These are phyloP conservation scores for Hesperophylax magnus DNA, from an alignment of 1,140 invertebrate genomes.

Conservation along the genomic window DNA sequence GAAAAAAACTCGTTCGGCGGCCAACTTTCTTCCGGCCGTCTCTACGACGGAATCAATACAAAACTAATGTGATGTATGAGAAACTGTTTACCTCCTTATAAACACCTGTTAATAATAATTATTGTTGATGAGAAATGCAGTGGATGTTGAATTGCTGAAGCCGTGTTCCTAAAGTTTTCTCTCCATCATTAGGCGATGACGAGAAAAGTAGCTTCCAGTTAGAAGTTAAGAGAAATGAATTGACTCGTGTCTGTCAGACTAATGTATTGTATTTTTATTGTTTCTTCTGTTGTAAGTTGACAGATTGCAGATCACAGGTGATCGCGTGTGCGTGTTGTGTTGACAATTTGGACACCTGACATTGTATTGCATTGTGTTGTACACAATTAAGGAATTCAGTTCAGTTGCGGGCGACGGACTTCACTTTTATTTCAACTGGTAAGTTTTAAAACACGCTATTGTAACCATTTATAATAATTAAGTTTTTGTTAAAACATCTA, in stretches of 20 bases:
- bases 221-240: background rate
- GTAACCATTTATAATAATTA: no score
- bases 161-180: background rate
- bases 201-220: background rate
- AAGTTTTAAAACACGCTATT: background rate
- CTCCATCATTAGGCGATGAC: background rate
- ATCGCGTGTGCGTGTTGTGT: background rate
- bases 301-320: background rate
- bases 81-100: background rate
- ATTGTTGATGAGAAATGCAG: background rate
- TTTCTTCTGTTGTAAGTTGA: background rate
- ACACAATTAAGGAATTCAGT: conserved; percentile 21
- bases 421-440: conserved; percentile 3
- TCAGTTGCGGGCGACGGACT: background rate
- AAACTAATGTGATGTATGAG: conserved; percentile 12
- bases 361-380: background rate
- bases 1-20: background rate
- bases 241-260: background rate
- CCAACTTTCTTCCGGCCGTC: conserved; percentile 4
- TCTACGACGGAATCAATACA: conserved; percentile 1
- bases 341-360: background rate
- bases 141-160: no score
- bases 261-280: background rate
- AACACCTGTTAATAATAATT: conserved; percentile 2
- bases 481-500: no score